Evolutionary conservation across 2,797 vertebrate genomes (phyloP).

Genomic region (Vespertilio murinus): DNA sequence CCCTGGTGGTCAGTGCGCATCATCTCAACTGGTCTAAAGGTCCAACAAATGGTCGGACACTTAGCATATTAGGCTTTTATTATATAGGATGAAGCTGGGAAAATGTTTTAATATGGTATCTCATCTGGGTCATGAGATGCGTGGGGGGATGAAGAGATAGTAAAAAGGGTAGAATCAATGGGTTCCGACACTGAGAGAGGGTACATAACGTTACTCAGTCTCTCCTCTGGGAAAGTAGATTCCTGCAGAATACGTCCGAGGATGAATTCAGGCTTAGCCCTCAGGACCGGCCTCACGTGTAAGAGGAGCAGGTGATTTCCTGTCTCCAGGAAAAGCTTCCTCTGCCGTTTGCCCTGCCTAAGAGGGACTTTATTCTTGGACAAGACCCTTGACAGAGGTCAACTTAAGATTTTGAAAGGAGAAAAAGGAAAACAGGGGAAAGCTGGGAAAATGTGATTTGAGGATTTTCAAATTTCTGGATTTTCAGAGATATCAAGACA

Average conservation of each 20-base stretch:
- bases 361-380: background rate
- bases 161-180: background rate
- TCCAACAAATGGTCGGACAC: too few species aligned
- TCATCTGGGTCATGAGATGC: background rate
- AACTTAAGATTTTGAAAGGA: slow-evolving; percentile 11
- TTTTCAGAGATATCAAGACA: background rate
- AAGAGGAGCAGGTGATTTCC: background rate
- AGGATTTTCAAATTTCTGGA: background rate
- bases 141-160: background rate
- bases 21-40: too few species aligned
- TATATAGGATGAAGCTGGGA: background rate
- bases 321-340: background rate
- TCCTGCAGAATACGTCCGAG: background rate
- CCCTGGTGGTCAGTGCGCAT: too few species aligned
- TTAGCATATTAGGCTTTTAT: too few species aligned
- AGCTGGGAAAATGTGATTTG: background rate
- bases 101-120: background rate
- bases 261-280: background rate
- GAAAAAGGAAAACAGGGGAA: background rate
- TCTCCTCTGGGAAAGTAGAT: background rate
- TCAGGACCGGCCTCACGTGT: background rate
- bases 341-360: background rate
- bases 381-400: background rate
- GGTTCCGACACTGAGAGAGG: background rate
- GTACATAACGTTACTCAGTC: background rate